These are phyloP conservation scores for Rhinichthys osculus DNA, from an alignment of 2,797 vertebrate genomes.

Conservation along the genomic window DNA sequence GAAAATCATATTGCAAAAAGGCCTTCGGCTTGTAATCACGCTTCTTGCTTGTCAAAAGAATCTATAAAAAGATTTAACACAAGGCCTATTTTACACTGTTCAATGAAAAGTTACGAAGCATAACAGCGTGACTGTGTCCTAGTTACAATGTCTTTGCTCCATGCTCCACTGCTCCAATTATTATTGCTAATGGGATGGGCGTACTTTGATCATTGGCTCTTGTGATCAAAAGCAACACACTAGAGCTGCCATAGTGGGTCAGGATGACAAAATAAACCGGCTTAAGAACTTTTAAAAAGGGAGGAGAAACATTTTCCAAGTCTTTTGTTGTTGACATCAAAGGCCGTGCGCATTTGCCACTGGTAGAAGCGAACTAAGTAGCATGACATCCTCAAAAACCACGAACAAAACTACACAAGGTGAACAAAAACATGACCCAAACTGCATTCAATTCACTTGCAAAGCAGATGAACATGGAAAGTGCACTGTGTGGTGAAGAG, in stretches of 20 bases:
- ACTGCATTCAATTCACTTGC: background rate
- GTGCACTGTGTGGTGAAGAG: background rate
- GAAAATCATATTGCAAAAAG: conserved; percentile 1
- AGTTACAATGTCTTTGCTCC: conserved; percentile 21
- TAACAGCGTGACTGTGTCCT: conserved; percentile 20
- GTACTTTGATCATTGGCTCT: conserved; percentile 27
- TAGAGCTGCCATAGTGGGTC: background rate
- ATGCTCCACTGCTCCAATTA: conserved; percentile 45
- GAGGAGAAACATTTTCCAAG: background rate
- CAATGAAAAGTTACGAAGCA: conserved; percentile 36
- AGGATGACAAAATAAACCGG: background rate
- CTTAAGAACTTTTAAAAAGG: conserved; percentile 11
- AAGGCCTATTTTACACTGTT: conserved; percentile 39
- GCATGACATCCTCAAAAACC: background rate
- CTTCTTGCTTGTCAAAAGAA: conserved; percentile 64
- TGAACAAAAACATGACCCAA: background rate
- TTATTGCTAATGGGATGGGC: conserved; percentile 16
- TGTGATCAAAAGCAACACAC: conserved; percentile 19
- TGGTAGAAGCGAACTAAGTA: background rate
- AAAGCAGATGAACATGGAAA: background rate
- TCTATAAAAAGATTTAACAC: conserved; percentile 56
- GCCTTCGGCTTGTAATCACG: conserved; percentile 64
- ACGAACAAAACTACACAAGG: background rate
- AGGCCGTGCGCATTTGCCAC: background rate
- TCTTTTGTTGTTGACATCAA: conserved; percentile 25